Percentiles rank a stretch among this genome's conserved stretches.
These are phyloP conservation scores for Galerucella calmariensis DNA, from an alignment of 2,888 invertebrate species.

Conservation along the genomic window DNA sequence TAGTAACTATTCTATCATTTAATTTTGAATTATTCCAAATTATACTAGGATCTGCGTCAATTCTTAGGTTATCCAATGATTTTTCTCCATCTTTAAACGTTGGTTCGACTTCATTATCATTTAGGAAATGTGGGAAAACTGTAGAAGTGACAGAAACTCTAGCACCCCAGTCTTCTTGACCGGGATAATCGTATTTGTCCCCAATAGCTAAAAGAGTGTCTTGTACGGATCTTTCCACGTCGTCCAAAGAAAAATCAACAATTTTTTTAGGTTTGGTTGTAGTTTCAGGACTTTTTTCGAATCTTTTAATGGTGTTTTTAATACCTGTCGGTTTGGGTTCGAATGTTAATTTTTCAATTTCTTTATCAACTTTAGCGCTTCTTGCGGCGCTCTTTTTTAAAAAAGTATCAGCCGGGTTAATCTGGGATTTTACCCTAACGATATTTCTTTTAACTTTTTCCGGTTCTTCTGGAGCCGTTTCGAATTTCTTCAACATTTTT, in stretches of 20 bases:
- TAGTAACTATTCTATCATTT: background rate
- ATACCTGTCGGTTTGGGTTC: constrained; percentile 44
- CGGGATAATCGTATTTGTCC: constrained; percentile 38
- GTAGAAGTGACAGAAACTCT: constrained; percentile 54
- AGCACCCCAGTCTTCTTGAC: constrained; percentile 48
- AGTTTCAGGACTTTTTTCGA: constrained; percentile 42
- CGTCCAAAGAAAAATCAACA: constrained; percentile 45
- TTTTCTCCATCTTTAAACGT: constrained; percentile 14
- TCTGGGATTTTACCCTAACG: constrained; percentile 1
- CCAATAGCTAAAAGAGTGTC: constrained; percentile 49
- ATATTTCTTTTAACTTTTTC: constrained; percentile 16
- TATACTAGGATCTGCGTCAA: background rate
- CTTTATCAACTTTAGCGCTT: constrained; percentile 9
- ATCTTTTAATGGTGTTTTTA: constrained; percentile 46
- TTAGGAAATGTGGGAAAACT: constrained; percentile 43
- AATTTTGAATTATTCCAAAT: background rate
- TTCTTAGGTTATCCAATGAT: background rate
- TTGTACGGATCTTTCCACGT: constrained; percentile 54
- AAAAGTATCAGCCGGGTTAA: background rate
- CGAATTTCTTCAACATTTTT: constrained; percentile 62
- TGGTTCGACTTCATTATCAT: background rate
- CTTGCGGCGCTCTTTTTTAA: background rate
- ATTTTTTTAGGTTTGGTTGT: constrained; percentile 30
- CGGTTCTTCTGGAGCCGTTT: constrained; percentile 44
- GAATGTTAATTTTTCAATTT: constrained; percentile 25